phyloP scores from a whole-genome alignment of 2,113 vertebrate genomes.

The Lipotes vexillifer region DNA sequence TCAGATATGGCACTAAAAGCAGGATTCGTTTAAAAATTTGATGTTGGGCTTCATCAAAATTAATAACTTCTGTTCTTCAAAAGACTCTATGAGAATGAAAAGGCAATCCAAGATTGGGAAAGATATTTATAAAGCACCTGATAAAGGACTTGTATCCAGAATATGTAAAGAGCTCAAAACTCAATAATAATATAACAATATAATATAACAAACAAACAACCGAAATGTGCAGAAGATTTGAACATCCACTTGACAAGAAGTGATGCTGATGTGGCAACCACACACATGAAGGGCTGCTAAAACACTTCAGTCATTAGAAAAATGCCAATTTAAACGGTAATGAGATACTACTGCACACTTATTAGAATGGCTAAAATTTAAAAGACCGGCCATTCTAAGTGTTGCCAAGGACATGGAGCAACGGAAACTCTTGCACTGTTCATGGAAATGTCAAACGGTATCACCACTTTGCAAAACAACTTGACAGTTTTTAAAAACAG shows the following conservation, averaged over 20 bases:
- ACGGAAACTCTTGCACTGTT: rapidly evolving
- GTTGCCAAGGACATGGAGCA: rapidly evolving
- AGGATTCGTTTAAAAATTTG: neutral
- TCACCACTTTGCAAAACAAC: neutral
- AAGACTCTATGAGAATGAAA: neutral
- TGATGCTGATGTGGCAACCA: rapidly evolving
- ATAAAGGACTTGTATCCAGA: neutral
- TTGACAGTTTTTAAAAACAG: neutral
- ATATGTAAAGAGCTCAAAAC: neutral
- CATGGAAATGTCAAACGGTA: rapidly evolving
- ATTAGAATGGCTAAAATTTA: rapidly evolving
- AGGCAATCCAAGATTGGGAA: neutral
- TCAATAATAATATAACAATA: neutral
- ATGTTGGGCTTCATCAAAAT: neutral
- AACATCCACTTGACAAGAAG: neutral
- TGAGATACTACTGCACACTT: rapidly evolving
- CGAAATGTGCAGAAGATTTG: neutral
- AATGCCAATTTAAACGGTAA: rapidly evolving
- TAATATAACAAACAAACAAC: neutral
- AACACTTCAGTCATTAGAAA: rapidly evolving
- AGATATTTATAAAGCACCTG: neutral
- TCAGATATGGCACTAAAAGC: neutral
- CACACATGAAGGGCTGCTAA: rapidly evolving
- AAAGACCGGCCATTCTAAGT: rapidly evolving
- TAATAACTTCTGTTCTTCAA: neutral